Evolutionary conservation across 2,797 vertebrate genomes (phyloP).

Genomic region (Chloroceryle inda): DNA sequence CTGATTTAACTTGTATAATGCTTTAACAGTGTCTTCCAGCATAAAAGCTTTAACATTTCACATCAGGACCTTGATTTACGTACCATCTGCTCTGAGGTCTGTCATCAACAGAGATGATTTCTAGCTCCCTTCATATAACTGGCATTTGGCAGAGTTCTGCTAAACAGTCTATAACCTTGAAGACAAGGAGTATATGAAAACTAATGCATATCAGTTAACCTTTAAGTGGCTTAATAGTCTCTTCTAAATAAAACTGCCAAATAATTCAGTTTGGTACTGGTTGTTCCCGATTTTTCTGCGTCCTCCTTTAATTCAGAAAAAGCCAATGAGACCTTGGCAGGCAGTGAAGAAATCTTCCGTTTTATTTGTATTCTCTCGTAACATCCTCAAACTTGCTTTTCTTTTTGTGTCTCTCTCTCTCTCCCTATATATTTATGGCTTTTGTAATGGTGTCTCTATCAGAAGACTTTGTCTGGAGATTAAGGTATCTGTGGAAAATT

Average conservation of each 20-base stretch:
- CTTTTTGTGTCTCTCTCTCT: not conserved
- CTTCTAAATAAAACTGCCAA: constrained; percentile 32
- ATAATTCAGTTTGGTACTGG: not conserved
- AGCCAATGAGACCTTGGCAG: not conserved
- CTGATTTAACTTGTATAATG: constrained; percentile 72
- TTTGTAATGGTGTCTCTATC: not conserved
- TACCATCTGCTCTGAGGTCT: constrained; percentile 82
- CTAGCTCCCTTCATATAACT: constrained; percentile 77
- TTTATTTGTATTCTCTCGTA: constrained; percentile 31
- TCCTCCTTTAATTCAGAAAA: not conserved
- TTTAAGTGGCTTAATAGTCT: constrained; percentile 72
- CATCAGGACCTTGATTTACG: constrained; percentile 81
- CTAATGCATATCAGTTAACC: constrained; percentile 66
- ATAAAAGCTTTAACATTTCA: constrained; percentile 77
- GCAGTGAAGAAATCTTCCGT: constrained; percentile 33
- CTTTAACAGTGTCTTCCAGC: constrained; percentile 70
- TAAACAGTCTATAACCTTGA: constrained; percentile 81
- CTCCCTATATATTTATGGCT: not conserved
- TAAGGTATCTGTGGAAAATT: not conserved
- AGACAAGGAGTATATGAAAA: constrained; percentile 67
- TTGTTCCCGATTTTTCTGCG: constrained; percentile 6
- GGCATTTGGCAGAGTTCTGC: constrained; percentile 77
- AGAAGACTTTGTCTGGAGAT: not conserved
- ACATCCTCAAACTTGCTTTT: not conserved
- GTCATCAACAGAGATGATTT: constrained; percentile 78